A percentile compares a stretch with the other conserved stretches of the same genome.
phyloP scores from a whole-genome alignment of 2,888 invertebrate genomes.

The Amaurobius ferox region DNA sequence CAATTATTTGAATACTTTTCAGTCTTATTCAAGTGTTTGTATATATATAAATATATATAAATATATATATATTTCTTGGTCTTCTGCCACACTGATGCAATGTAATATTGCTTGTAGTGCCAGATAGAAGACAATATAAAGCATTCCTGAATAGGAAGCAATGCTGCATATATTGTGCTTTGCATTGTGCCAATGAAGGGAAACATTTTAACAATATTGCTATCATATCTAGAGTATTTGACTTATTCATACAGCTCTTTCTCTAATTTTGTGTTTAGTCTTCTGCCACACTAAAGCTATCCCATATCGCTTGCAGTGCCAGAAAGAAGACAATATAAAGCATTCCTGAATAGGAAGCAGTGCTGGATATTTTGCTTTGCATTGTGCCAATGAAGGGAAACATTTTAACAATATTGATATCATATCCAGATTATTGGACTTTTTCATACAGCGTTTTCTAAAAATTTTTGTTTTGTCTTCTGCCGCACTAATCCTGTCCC shows the following conservation, averaged over 20 bases:
- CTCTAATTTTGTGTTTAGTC: too few relatives aligned
- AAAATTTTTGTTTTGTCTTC: too few relatives aligned
- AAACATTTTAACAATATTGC: too few relatives aligned
- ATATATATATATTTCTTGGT: conserved; percentile 11
- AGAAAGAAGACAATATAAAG: conserved; percentile 22
- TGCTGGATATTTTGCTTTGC: background rate
- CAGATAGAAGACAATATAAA: conserved; percentile 3
- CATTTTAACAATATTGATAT: background rate
- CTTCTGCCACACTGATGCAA: too few relatives aligned
- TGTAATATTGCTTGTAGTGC: background rate
- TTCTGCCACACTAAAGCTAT: conserved; percentile 12
- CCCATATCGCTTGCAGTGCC: background rate
- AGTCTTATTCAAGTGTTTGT: background rate
- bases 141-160: conserved; percentile 13
- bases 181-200: conserved; percentile 26
- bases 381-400: conserved; percentile 16
- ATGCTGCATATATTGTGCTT: conserved; percentile 9
- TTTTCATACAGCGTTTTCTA: too few relatives aligned
- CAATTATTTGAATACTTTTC: too few relatives aligned
- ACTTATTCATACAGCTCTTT: too few relatives aligned
- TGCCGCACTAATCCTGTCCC: too few relatives aligned
- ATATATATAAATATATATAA: too few relatives aligned
- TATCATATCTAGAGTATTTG: too few relatives aligned
- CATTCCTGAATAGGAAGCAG: conserved; percentile 7
- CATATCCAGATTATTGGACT: too few relatives aligned